Evolutionary conservation across 2,113 vertebrate species (phyloP).

Genomic region (Seriola aureovittata): DNA sequence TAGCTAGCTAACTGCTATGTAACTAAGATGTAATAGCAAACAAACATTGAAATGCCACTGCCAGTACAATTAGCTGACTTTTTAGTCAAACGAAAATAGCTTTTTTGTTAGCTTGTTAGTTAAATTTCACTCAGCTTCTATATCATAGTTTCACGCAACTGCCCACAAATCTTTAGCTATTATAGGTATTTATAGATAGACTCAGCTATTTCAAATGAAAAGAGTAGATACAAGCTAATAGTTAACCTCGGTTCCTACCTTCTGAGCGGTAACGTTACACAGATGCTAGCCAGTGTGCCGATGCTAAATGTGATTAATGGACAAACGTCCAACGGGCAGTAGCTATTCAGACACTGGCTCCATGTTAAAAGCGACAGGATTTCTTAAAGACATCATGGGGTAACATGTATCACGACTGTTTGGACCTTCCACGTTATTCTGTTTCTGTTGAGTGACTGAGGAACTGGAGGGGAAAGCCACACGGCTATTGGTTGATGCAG

Average conservation of each 20-base stretch:
- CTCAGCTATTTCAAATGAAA: not conserved
- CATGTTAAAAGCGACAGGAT: not conserved
- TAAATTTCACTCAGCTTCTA: not conserved
- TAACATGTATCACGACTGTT: not conserved
- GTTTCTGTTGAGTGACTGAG: not conserved
- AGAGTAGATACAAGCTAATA: not conserved
- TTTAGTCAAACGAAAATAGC: not conserved
- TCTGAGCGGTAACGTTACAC: no score
- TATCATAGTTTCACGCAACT: not conserved
- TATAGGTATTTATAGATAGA: not conserved
- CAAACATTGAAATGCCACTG: not conserved
- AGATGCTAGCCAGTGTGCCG: not conserved
- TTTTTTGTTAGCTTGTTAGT: no score
- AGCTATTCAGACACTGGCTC: not conserved
- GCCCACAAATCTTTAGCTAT: not conserved
- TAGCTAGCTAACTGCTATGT: not conserved
- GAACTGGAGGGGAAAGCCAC: conserved; percentile 7
- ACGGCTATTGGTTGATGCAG: conserved; percentile 17
- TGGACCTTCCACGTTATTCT: not conserved
- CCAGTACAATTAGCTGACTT: not conserved
- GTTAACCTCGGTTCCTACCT: not conserved
- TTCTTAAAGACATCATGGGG: no score
- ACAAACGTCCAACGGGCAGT: not conserved
- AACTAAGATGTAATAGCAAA: not conserved
- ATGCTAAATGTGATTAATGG: not conserved